Conservation (phyloP, 2,113 vertebrate species). For the Dicrurus megarhynchus region DNA sequence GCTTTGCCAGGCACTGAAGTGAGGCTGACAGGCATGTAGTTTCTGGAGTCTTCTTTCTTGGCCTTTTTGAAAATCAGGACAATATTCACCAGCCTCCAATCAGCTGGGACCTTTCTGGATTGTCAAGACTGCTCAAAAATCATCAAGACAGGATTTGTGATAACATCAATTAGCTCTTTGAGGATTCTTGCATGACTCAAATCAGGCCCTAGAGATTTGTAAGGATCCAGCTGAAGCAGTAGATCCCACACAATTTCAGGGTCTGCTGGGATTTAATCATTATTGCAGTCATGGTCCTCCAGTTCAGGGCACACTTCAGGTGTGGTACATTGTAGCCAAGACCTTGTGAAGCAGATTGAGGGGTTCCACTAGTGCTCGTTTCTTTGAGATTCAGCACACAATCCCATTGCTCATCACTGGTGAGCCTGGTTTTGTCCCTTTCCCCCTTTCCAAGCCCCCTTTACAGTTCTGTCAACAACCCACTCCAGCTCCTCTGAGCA, state of each 20-base stretch:
- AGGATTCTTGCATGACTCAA: neutral
- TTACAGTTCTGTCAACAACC: neutral
- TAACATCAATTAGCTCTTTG: neutral
- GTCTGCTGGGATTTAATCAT: neutral
- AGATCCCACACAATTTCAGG: neutral
- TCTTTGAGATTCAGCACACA: neutral
- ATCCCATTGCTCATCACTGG: neutral
- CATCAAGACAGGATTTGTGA: neutral
- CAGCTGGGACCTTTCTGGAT: neutral
- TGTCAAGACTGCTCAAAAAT: neutral
- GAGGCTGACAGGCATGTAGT: neutral
- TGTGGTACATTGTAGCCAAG: neutral
- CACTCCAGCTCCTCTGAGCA: neutral
- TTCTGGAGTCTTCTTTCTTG: neutral
- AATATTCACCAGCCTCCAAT: neutral
- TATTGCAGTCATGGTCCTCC: neutral
- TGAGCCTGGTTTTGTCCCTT: neutral
- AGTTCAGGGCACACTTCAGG: neutral
- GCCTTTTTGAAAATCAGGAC: neutral
- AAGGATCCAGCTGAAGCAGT: neutral
- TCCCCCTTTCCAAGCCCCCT: neutral
- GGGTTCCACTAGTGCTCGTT: fast-evolving
- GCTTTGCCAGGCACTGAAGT: neutral
- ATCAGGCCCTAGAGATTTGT: neutral
- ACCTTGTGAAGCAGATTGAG: neutral